Percentiles rank a stretch among this genome's conserved stretches.
Evolutionary conservation across 2,113 vertebrate species (phyloP).

Genomic region (Sterna hirundo): DNA sequence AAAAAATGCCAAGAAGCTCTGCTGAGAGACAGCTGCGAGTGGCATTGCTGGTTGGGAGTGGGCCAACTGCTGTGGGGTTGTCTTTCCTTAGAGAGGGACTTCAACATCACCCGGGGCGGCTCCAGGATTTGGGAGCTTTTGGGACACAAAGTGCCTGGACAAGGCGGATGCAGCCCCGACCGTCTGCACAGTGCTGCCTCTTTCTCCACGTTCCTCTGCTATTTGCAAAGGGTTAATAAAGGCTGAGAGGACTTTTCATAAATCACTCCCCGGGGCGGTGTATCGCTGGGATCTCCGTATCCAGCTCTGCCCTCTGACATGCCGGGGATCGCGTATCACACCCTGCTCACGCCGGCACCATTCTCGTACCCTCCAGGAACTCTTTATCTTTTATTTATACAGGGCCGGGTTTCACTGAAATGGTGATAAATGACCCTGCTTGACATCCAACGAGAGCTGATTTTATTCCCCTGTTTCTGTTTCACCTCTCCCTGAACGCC

Average conservation of each 20-base stretch:
- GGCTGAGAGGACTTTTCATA: rapidly evolving
- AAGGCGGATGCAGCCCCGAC: rapidly evolving
- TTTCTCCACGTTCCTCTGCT: background rate
- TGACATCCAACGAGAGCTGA: rapidly evolving
- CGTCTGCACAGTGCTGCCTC: rapidly evolving
- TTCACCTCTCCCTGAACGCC: rapidly evolving
- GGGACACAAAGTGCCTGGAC: background rate
- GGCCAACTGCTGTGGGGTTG: background rate
- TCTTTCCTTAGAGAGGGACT: background rate
- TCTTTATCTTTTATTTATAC: background rate
- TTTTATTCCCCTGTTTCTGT: background rate
- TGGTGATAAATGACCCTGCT: background rate
- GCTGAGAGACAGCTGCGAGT: conserved; percentile 76
- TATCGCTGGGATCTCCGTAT: background rate
- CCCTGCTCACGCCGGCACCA: rapidly evolving
- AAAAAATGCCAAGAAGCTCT: conserved; percentile 72
- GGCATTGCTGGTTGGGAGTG: background rate
- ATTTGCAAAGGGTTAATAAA: background rate
- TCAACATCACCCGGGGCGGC: background rate
- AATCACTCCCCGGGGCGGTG: background rate
- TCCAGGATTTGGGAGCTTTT: background rate
- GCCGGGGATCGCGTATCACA: rapidly evolving
- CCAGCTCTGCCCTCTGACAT: background rate
- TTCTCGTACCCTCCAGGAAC: background rate
- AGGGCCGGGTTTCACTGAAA: background rate